Evolutionary conservation across 2,888 invertebrate species (phyloP), one percentile per base, ranked within the genome.

Genomic region (Lydus trimaculatus): DNA sequence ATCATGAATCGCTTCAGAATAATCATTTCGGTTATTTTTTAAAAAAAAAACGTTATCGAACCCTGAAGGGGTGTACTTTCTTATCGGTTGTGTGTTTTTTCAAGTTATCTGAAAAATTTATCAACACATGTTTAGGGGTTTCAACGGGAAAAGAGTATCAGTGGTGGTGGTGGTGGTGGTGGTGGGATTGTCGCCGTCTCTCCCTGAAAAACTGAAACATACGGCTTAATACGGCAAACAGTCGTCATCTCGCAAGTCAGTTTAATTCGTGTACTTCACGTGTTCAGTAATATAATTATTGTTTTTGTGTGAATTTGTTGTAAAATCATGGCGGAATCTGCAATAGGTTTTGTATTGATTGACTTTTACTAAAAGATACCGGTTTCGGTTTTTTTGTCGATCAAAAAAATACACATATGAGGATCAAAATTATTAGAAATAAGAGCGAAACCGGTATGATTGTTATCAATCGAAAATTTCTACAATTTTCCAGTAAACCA

Each of bases 161-260:
- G 20, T 48, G 20, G 48, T 48, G 48, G 48, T 48, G 20, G 43
- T 48, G 13, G 6, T 23, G 1, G 52, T 52, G 13, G 52, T 52
- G 52, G 52, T 52, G 25, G 52, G 25, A 52, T 52, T 52, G 13
- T 25, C 52, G 43, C 6, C 43, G 52, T 52, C 52, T 48, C 48
- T 23, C 52, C 52, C 52, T 52, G 52, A 52, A 52, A 52, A 52
- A 13, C 52, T 52, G 52, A 23, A 52, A 52, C 7, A 52, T 25
- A 52, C 52, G 3, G 23, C 15, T 23, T 23, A 20, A n/a, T 43
- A 43, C 43, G 3, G 13, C 25, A 23, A 48, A 48, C 48, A 48
- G 48, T 20, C 25, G 52, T 52, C n/a, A n/a, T n/a, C 8, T 20
- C 39, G 39, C 39, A 48, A 48, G 52, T 8, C 52, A 52, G 52